These are phyloP conservation scores for Muscidifurax raptorellus DNA, from an alignment of 1,140 invertebrate genomes.

Conservation along the genomic window DNA sequence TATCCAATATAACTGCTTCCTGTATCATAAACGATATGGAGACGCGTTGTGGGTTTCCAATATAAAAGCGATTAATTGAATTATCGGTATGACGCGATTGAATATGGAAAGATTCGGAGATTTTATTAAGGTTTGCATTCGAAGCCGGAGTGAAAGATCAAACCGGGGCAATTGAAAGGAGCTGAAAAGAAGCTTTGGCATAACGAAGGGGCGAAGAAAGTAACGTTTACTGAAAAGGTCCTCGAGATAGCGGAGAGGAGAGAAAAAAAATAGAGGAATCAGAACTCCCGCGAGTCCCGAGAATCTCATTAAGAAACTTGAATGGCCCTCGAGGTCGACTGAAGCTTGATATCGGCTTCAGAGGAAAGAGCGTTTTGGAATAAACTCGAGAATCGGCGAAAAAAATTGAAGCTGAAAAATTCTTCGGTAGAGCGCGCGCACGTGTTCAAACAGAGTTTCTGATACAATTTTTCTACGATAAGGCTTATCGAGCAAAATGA, in stretches of 20 bases:
- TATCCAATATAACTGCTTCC: no score
- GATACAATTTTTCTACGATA: background rate
- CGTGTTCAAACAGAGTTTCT: background rate
- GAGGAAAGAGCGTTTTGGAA: background rate
- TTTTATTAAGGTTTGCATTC: no score
- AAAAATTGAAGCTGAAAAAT: background rate
- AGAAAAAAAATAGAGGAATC: conserved; percentile 5
- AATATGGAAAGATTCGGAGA: no score
- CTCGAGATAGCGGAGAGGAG: background rate
- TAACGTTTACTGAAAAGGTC: background rate
- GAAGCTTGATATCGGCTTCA: background rate
- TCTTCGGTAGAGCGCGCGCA: background rate
- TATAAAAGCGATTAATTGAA: no score
- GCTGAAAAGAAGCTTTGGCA: background rate
- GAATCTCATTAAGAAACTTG: conserved; percentile 2
- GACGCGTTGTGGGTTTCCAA: no score
- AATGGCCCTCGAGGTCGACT: background rate
- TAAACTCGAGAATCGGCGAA: background rate
- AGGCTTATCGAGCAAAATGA: background rate
- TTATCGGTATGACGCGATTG: no score
- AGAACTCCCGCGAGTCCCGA: background rate
- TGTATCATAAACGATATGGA: no score
- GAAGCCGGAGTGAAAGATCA: no score
- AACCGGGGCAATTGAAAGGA: background rate
- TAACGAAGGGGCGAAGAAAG: background rate